phyloP scores from a whole-genome alignment of 2,113 vertebrate species.

The Pagrus major region DNA sequence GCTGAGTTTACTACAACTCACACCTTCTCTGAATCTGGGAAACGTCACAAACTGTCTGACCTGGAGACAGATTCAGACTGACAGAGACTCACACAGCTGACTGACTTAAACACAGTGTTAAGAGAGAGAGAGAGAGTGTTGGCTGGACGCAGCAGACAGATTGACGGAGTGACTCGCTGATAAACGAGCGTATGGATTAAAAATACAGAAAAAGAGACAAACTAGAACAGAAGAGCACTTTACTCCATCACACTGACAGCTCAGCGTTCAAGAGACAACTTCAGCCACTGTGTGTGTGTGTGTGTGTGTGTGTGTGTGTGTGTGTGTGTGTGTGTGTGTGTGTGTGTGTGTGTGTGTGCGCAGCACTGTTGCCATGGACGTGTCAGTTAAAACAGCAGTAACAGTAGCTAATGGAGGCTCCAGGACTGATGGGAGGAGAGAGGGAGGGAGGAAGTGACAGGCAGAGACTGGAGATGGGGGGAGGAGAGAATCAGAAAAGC shows the following conservation, averaged over 20 bases:
- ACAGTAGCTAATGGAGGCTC: constrained; percentile 35
- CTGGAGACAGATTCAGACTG: not conserved
- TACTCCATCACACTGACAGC: constrained; percentile 43
- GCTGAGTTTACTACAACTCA: not conserved
- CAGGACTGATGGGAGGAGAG: constrained; percentile 1
- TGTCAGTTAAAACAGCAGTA: constrained; percentile 28
- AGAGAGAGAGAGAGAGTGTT: not conserved
- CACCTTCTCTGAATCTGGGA: not conserved
- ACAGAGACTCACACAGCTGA: not conserved
- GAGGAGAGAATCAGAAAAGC: not conserved
- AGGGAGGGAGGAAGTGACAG: not conserved
- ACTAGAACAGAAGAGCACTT: constrained; percentile 24
- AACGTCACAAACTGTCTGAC: not conserved
- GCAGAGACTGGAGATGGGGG: not conserved
- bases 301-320: constrained; percentile 7
- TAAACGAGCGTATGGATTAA: not conserved
- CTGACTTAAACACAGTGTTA: not conserved
- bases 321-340: not conserved
- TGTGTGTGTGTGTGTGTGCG: constrained; percentile 1
- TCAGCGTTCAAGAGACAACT: constrained; percentile 3
- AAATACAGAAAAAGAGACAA: constrained; percentile 17
- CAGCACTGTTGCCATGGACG: constrained; percentile 9
- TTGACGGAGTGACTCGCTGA: not conserved
- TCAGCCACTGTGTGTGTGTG: constrained; percentile 4
- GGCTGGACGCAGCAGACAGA: not conserved